Percentiles rank a stretch among this genome's conserved stretches.
Evolutionary conservation across 2,113 vertebrate genomes (phyloP).

Genomic region (Hippocampus mohnikei): DNA sequence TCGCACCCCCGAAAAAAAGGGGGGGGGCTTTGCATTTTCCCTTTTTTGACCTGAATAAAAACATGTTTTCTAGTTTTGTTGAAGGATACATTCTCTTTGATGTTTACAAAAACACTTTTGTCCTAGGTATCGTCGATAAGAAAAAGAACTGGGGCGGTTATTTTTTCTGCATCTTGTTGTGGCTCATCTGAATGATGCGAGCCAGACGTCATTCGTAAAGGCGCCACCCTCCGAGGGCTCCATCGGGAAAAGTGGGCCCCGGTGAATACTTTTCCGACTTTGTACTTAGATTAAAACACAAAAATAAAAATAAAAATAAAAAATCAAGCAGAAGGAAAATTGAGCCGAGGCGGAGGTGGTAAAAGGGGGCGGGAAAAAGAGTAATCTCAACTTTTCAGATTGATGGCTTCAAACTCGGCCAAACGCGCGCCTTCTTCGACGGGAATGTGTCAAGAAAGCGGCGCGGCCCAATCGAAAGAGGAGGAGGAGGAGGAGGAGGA

Average conservation of each 20-base stretch:
- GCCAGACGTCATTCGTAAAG: slow-evolving; percentile 82
- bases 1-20: no score
- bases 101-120: slow-evolving; percentile 53
- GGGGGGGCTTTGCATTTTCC: no score
- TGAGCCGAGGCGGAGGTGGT: slow-evolving; percentile 23
- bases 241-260: slow-evolving; percentile 74
- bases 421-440: slow-evolving; percentile 59
- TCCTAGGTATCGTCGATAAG: slow-evolving; percentile 69
- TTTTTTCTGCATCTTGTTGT: slow-evolving; percentile 76
- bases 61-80: no score
- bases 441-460: slow-evolving; percentile 62
- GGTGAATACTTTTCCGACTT: slow-evolving; percentile 77
- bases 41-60: no score
- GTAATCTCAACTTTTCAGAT: slow-evolving; percentile 70
- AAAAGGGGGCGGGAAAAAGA: slow-evolving; percentile 15
- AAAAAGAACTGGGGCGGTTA: slow-evolving; percentile 75
- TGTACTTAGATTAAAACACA: slow-evolving; percentile 78
- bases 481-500: slow-evolving; percentile 17
- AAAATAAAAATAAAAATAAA: slow-evolving; percentile 8
- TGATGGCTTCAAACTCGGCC: slow-evolving; percentile 58
- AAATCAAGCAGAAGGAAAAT: slow-evolving; percentile 27
- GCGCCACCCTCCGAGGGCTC: slow-evolving; percentile 78
- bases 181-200: slow-evolving; percentile 85
- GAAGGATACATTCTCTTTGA: neutral
- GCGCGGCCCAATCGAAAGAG: slow-evolving; percentile 28